A percentile compares a stretch with the other conserved stretches of the same genome.
Evolutionary conservation across 1,140 invertebrate genomes (phyloP).

Genomic region (Hetaerina americana): DNA sequence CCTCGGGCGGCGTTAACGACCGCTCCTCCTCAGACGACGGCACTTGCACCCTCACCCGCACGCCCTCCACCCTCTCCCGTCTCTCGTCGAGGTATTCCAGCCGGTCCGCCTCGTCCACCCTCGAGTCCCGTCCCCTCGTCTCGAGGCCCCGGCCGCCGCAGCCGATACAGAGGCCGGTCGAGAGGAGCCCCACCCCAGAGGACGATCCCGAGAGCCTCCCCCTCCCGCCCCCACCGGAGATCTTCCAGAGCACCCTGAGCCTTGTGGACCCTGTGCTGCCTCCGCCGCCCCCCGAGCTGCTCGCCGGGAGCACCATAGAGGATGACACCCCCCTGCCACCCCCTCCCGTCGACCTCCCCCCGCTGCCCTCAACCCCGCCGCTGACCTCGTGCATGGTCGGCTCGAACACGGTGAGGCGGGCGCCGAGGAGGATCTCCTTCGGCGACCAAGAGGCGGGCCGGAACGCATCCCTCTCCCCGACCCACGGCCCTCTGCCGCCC

Average conservation of each 20-base stretch:
- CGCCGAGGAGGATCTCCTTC: neutral
- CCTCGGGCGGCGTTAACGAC: slow-evolving; percentile 8
- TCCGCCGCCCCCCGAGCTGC: slow-evolving; percentile 38
- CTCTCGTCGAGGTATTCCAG: neutral
- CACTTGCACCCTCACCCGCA: neutral
- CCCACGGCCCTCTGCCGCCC: slow-evolving; percentile 27
- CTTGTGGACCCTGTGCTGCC: slow-evolving; percentile 36
- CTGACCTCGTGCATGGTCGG: slow-evolving; percentile 27
- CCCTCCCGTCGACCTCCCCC: slow-evolving; percentile 48
- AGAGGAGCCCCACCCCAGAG: neutral
- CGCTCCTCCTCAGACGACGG: slow-evolving; percentile 11
- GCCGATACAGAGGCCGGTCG: slow-evolving; percentile 1
- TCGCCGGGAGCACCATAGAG: slow-evolving; percentile 57
- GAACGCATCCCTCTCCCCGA: slow-evolving; percentile 28
- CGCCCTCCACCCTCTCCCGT: neutral
- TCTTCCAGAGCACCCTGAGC: slow-evolving; percentile 22
- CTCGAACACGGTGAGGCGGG: neutral
- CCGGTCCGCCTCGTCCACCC: neutral
- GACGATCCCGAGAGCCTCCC: slow-evolving; percentile 37
- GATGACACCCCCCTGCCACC: slow-evolving; percentile 65
- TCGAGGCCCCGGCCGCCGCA: neutral
- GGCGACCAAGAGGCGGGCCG: slow-evolving; percentile 28
- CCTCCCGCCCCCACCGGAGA: slow-evolving; percentile 31
- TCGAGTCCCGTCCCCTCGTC: neutral
- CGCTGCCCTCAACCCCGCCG: slow-evolving; percentile 52